Evolutionary conservation across 2,113 vertebrate species (phyloP).

Genomic region (Lepidothrix coronata): DNA sequence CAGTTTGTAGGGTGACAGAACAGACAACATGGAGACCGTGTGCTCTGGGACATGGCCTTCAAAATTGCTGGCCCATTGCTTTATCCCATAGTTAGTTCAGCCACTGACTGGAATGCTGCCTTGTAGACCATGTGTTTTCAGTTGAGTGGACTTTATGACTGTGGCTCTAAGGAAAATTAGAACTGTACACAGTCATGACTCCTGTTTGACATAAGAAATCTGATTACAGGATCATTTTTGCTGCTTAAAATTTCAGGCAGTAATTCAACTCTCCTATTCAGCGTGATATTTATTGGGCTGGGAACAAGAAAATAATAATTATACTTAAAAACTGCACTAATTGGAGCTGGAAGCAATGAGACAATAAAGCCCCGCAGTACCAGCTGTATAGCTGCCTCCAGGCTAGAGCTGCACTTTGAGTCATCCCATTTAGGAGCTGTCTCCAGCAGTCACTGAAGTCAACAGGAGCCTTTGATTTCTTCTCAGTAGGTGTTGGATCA

Average conservation of each 20-base stretch:
- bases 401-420: constrained; percentile 3
- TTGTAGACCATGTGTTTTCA: background rate
- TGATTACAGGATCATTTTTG: background rate
- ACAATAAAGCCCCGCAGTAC: constrained; percentile 11
- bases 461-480: constrained; percentile 56
- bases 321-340: background rate
- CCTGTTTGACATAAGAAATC: background rate
- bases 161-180: background rate
- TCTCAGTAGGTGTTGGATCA: constrained; percentile 21
- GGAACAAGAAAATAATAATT: constrained; percentile 51
- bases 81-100: background rate
- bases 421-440: constrained; percentile 19
- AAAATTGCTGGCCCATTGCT: background rate
- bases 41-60: background rate
- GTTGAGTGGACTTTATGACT: background rate
- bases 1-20: background rate
- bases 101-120: background rate
- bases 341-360: constrained; percentile 20
- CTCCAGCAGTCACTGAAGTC: constrained; percentile 35
- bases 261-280: background rate
- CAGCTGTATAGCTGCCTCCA: constrained; percentile 39
- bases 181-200: background rate
- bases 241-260: constrained; percentile 1
- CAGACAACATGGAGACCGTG: background rate
- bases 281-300: constrained; percentile 1